phyloP scores from a whole-genome alignment of 2,888 invertebrate species.

The Ichneumon xanthorius region DNA sequence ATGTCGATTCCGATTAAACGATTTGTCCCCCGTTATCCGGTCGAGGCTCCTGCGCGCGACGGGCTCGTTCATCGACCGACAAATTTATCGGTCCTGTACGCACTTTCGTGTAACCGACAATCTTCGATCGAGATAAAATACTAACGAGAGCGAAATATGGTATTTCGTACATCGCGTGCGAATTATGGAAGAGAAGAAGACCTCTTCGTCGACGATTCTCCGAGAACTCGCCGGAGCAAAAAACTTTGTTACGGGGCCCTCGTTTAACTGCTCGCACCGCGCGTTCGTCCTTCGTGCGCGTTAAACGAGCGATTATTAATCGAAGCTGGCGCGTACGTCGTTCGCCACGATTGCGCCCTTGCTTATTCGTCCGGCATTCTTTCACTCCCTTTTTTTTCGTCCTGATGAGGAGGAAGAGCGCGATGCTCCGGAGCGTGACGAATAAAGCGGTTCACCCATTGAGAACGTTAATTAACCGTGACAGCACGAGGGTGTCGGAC shows the following conservation, averaged over 20 bases:
- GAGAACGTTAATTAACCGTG: slow-evolving; percentile 64
- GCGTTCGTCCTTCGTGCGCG: slow-evolving; percentile 29
- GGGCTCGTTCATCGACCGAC: slow-evolving; percentile 32
- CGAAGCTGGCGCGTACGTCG: slow-evolving; percentile 62
- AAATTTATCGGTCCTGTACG: slow-evolving; percentile 22
- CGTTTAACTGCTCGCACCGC: background rate
- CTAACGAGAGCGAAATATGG: background rate
- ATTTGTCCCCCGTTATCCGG: slow-evolving; percentile 1
- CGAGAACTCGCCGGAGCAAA: slow-evolving; percentile 56
- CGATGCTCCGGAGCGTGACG: slow-evolving; percentile 59
- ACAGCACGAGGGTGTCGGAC: slow-evolving; percentile 47
- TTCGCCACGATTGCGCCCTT: slow-evolving; percentile 42
- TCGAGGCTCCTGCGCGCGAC: background rate
- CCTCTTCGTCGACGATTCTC: slow-evolving; percentile 15
- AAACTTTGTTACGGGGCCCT: slow-evolving; percentile 21
- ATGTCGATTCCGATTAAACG: slow-evolving; percentile 32
- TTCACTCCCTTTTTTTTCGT: slow-evolving; percentile 14
- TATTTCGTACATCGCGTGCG: slow-evolving; percentile 35
- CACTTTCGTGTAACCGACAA: slow-evolving; percentile 3
- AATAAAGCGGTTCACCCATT: slow-evolving; percentile 65
- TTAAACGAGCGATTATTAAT: slow-evolving; percentile 62
- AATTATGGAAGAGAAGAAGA: slow-evolving; percentile 22
- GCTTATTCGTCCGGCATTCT: slow-evolving; percentile 24
- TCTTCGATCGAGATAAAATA: slow-evolving; percentile 6
- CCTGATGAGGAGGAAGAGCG: slow-evolving; percentile 58